Evolutionary conservation across 2,113 vertebrate genomes (phyloP).

Genomic region (Peromyscus californicus): DNA sequence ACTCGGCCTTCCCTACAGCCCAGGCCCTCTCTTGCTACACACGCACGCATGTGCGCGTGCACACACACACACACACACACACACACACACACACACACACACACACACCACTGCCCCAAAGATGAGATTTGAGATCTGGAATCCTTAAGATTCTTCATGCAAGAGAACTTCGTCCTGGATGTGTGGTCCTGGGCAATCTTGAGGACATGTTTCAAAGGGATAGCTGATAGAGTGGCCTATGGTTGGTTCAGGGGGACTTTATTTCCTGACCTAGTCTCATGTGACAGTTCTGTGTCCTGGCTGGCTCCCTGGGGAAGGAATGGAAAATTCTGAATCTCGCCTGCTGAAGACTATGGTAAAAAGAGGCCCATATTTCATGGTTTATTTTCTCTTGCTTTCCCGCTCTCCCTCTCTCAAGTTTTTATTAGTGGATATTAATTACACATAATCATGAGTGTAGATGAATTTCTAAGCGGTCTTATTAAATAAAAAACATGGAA

Average conservation of each 20-base stretch:
- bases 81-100: background rate
- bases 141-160: background rate
- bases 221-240: background rate
- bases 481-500: too few relatives aligned
- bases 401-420: background rate
- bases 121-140: background rate
- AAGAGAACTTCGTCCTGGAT: background rate
- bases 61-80: background rate
- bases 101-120: background rate
- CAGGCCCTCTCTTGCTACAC: background rate
- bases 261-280: background rate
- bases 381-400: background rate
- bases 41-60: background rate
- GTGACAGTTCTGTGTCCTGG: background rate
- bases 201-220: conserved; percentile 47
- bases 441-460: background rate
- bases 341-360: background rate
- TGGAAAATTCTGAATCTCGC: background rate
- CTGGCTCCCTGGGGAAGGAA: background rate
- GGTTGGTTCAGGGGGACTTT: conserved; percentile 7
- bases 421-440: background rate
- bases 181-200: background rate
- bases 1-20: background rate
- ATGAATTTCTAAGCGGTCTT: too few relatives aligned
- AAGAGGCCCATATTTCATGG: background rate